Evolutionary conservation across 2,797 vertebrate genomes (phyloP), one percentile per base, ranked within the genome.

Genomic region (Xenentodon cancila): DNA sequence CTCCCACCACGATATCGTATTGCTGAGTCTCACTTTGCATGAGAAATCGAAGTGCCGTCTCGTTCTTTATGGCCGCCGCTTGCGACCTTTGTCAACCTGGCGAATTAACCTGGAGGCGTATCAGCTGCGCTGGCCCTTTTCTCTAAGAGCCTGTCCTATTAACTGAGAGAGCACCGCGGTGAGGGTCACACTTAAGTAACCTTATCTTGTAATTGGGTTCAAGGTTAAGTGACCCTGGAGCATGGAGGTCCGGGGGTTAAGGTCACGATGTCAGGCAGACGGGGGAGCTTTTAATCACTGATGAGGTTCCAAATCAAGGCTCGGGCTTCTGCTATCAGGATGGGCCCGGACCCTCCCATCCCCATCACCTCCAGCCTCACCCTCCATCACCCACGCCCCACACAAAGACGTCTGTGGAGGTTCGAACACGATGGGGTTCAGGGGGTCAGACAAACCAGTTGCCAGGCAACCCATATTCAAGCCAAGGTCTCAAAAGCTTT

Each of bases 181-280:
- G 67, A 57, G 76, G 90, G 91, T 92, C 90, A 89, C 85, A 84
- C 90, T 92, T 91, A 93, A 93, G 90, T 93, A 92, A 93, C 92
- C 93, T 93, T 93, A 92, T 93, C 93, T 91, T 94, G 93, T 94
- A 94, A 94, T 94, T 94, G 93, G 90, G 92, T 94, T 94, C 93
- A 94, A 94, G 92, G 93, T 94, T 92, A 94, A 92, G 87, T 92
- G 93, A 94, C 93, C 92, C 84, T 63, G 74, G 85, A 90, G 89
- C 89, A 72, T 46, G 45, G 71, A 54, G 93, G 87, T 88, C 87
- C 58, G 44, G 76, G 90, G 88, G 89, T 92, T 93, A 91, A 91
- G 93, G 93, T 93, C 90, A 85, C 86, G 79, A 50, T 90, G 93
- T 92, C 89, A 84, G 80, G 75, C 77, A 82, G 84, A 86, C 80